phyloP scores from a whole-genome alignment of 2,797 vertebrate genomes.

The Peromyscus aztecus region DNA sequence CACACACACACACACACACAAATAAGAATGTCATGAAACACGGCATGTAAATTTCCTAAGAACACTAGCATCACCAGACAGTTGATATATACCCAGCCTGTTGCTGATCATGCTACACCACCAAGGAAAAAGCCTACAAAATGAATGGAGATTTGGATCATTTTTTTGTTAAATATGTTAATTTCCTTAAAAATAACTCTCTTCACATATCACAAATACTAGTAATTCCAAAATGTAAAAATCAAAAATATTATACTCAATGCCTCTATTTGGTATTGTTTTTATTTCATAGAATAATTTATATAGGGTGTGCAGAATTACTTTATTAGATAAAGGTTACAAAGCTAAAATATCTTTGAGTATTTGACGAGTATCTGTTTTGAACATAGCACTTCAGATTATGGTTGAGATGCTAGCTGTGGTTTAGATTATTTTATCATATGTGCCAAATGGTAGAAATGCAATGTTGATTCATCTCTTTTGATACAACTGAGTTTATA shows the following conservation, averaged over 20 bases:
- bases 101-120: neutral
- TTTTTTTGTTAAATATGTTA: neutral
- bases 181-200: neutral
- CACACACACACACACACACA: neutral
- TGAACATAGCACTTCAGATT: neutral
- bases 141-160: neutral
- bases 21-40: neutral
- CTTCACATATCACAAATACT: neutral
- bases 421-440: neutral
- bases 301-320: neutral
- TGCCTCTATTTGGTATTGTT: neutral
- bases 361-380: neutral
- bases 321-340: neutral
- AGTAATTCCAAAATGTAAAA: neutral
- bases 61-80: neutral
- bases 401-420: neutral
- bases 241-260: neutral
- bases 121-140: neutral
- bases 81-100: neutral
- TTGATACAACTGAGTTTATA: neutral
- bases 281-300: neutral
- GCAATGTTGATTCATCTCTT: neutral
- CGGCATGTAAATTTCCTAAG: neutral
- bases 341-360: neutral
- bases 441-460: neutral